These are phyloP conservation scores for Odocoileus hemionus DNA, from an alignment of 2,113 vertebrate genomes.

Conservation along the genomic window DNA sequence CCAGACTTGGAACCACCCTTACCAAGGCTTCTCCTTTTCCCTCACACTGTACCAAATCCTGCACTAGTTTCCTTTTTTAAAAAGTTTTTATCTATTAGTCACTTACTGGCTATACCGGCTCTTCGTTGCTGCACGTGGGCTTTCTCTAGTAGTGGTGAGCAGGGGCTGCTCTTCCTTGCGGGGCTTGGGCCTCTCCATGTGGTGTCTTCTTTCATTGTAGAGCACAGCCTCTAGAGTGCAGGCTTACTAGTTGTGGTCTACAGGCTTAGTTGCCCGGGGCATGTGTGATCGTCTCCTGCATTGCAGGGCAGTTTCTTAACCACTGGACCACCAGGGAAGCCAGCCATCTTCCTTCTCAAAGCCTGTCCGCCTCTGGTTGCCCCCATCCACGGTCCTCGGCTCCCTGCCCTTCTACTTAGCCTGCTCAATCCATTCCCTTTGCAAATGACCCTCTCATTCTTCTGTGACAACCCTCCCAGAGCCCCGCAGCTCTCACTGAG, in stretches of 20 bases:
- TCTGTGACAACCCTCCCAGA: neutral
- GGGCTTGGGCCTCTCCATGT: neutral
- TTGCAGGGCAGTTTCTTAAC: neutral
- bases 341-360: neutral
- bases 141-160: neutral
- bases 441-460: neutral
- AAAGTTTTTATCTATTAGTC: neutral
- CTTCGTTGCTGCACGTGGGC: accelerated
- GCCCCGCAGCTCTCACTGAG: accelerated
- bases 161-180: neutral
- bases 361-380: accelerated
- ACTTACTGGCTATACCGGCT: neutral
- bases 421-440: neutral
- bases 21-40: neutral
- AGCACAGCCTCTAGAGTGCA: neutral
- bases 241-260: neutral
- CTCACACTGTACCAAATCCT: no score
- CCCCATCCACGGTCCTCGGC: accelerated
- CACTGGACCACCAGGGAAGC: neutral
- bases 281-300: neutral
- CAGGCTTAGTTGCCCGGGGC: neutral
- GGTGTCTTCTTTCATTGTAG: neutral
- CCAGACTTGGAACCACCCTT: neutral
- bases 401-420: neutral
- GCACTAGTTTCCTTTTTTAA: neutral